Base-by-base conservation (phyloP, 2,113 vertebrate species). In the Phylloscopus whistleri region DNA sequence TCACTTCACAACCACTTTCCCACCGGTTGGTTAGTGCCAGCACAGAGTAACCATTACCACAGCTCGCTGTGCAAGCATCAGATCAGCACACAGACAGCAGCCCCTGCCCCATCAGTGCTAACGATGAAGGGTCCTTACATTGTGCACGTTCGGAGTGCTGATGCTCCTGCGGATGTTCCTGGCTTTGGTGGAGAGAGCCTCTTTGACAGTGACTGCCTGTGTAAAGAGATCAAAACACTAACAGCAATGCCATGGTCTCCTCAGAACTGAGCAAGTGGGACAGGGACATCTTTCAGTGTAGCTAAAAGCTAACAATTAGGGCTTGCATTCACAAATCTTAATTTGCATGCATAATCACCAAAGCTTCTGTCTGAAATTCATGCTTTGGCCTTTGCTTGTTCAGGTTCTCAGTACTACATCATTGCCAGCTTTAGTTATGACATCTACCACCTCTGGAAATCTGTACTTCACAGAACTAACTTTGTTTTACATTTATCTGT, bases 131-230 rank as follows among this genome's bases (percentile, higher is more conserved):
- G 5, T 83, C 93, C 98, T 98, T 98, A 99, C 99, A 4, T 99
- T 98, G 90, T 99, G 98, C 67, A 99, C 99, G 8, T 99, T 99
- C 2, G 99, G 99, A 21, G 99, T 99, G 97, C 99, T 99, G 95
- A 99, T 97, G 88, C 99, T 99, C 80, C 99, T 98, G 64, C 98
- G 98, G n/a, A 99, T 98, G 95, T 99, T 98, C 97, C 98, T 98
- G 4, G 97, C 98, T 96, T 99, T 99, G 60, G 98, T 97, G 89
- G 99, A 98, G 35, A 99, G 98, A 0, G 98, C 98, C 96, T 99
- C 99, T 97, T 99, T 99, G 60, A 99, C 98, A 0, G 99, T 99
- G 82, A 99, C 99, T 6, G 99, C 99, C 99, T 99, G 94, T 3
- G 46, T 13, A 9, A 66, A 77, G 37, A 86, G 62, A 49, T 28